Percentiles rank a stretch among this genome's conserved stretches.
phyloP scores from a whole-genome alignment of 2,888 invertebrate species.

The Sinodicranocentrus sp. region DNA sequence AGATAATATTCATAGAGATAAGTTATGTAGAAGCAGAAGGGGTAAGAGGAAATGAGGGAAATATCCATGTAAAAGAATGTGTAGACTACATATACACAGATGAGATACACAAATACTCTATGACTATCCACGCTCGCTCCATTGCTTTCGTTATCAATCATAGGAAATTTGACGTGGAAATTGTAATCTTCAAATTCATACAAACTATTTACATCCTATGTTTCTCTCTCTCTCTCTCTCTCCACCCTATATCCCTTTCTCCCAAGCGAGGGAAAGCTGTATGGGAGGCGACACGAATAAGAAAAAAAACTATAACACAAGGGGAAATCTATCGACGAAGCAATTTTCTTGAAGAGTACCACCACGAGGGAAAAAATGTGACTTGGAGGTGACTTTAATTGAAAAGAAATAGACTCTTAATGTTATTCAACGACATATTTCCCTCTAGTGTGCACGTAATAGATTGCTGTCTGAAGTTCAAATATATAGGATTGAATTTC shows the following conservation, averaged over 20 bases:
- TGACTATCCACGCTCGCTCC: neutral
- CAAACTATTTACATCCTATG: neutral
- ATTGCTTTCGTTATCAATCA: constrained; percentile 48
- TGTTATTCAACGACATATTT: neutral
- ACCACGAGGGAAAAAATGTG: constrained; percentile 3
- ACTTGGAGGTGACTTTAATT: constrained; percentile 5
- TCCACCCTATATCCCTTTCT: too few species aligned
- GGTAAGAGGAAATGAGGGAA: neutral
- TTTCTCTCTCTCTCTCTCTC: too few species aligned
- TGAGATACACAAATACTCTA: too few species aligned
- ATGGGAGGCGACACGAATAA: neutral
- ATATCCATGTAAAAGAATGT: too few species aligned
- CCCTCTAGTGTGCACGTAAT: neutral
- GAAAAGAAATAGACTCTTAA: constrained; percentile 22
- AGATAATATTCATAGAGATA: neutral
- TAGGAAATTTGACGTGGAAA: constrained; percentile 50
- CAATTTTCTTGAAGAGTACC: neutral
- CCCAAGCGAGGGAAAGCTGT: too few species aligned
- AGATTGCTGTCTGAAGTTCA: neutral
- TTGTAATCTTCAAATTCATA: constrained; percentile 33
- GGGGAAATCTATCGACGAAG: neutral
- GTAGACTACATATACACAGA: too few species aligned
- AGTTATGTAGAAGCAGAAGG: neutral
- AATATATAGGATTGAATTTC: constrained; percentile 1
- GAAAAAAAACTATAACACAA: neutral